Conservation (phyloP, 2,888 invertebrate genomes). For the Melanostoma mellinum region DNA sequence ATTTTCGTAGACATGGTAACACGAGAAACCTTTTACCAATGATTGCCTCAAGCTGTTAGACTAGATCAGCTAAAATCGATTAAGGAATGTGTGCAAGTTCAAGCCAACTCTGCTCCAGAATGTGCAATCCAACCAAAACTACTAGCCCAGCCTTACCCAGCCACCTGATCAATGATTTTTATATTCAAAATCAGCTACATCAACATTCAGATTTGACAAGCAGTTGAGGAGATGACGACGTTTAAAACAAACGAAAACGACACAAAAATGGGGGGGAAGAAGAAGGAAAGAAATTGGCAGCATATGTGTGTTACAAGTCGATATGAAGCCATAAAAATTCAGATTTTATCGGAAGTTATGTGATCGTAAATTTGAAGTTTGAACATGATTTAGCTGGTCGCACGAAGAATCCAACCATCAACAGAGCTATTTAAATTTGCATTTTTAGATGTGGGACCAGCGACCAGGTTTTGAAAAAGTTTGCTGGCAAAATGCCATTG, state of each 20-base stretch:
- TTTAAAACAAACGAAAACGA: background rate
- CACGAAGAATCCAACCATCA: conserved; percentile 37
- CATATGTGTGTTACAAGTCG: conserved; percentile 48
- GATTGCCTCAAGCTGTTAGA: conserved; percentile 15
- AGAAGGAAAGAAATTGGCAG: background rate
- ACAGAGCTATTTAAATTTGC: conserved; percentile 54
- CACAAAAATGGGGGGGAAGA: background rate
- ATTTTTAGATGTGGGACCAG: conserved; percentile 58
- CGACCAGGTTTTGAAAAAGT: conserved; percentile 34
- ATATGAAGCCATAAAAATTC: conserved; percentile 71
- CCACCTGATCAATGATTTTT: conserved; percentile 66
- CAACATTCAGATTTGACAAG: conserved; percentile 14
- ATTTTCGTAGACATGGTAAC: conserved; percentile 26
- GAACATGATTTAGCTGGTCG: conserved; percentile 70
- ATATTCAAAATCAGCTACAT: conserved; percentile 39
- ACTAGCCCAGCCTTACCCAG: conserved; percentile 26
- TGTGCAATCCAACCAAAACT: conserved; percentile 35
- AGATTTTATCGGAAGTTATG: conserved; percentile 71
- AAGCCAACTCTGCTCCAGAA: conserved; percentile 24
- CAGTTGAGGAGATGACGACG: background rate
- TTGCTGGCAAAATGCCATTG: conserved; percentile 56
- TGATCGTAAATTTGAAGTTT: conserved; percentile 69
- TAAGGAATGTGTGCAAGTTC: conserved; percentile 37
- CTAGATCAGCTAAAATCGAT: conserved; percentile 52
- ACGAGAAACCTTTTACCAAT: conserved; percentile 24